Evolutionary conservation across 2,113 vertebrate genomes (phyloP), one percentile per base, ranked within the genome.

Genomic region (Tamias sibiricus): DNA sequence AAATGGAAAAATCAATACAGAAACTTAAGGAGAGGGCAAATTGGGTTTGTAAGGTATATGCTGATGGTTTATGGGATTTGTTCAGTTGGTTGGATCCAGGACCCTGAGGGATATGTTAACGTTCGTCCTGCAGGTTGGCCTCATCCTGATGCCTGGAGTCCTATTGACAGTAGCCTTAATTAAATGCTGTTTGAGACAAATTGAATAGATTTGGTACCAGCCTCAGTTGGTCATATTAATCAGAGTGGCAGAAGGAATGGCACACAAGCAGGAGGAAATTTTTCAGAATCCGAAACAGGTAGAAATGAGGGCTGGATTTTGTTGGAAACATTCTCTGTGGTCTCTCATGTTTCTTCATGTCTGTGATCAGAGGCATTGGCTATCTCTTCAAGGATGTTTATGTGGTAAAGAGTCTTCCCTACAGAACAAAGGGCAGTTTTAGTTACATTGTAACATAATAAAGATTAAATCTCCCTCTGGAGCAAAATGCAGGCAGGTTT

Each of bases 1-100:
- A 81, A 88, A 82, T 52, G 35, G 86, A 88, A 94, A 94, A 80
- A 66, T 80, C 52, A 85, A 86, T 80, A 72, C 54, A 44, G 42
- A 90, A 72, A 90, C 52, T 79, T 85, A 59, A 37, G 11, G 11
- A 68, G 26, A 62, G 24, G n/a, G 28, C 8, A 86, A 91, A 86
- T 52, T 42, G n/a, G 54, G 49, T 80, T 91, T 42, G n/a, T n/a
- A 54, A 95, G 54, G 30, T n/a, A 35, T 74, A 42, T 62, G 30
- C 66, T 64, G 30, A n/a, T 52, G 24, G 22, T 82, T 82, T 64
- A 12, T 26, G 42, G 44, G 37, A 37, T 52, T n/a, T 81, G 35
- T 32, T 81, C 57, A 44, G 26, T 64, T 88, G 64, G 42, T 22
- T 35, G 35, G 14, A 59, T 49, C 52, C 32, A 13, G 35, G 32